phyloP scores from a whole-genome alignment of 2,888 invertebrate genomes.

The Ochropleura plecta region DNA sequence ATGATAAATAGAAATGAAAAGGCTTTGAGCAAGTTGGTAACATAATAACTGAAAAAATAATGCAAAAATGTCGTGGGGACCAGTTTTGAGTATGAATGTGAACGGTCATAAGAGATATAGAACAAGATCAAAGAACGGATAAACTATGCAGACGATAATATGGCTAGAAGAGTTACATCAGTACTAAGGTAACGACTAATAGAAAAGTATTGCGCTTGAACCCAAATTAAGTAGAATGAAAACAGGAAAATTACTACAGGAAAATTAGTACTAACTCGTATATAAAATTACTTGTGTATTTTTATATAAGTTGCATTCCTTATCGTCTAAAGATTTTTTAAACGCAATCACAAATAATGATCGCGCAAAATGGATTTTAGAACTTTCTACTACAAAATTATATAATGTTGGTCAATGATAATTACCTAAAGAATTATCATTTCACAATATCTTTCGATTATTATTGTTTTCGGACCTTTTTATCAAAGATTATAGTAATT shows the following conservation, averaged over 20 bases:
- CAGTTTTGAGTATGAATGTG: not conserved
- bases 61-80: not conserved
- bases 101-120: not conserved
- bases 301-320: too few species aligned
- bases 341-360: not conserved
- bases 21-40: not conserved
- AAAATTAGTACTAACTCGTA: too few species aligned
- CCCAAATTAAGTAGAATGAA: not conserved
- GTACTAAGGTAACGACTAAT: not conserved
- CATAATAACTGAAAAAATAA: not conserved
- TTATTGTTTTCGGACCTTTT: constrained; percentile 54
- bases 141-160: too few species aligned
- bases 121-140: not conserved
- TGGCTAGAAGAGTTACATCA: not conserved
- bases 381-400: constrained; percentile 40
- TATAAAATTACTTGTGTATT: too few species aligned
- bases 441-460: constrained; percentile 30
- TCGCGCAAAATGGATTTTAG: not conserved
- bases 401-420: constrained; percentile 12
- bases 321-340: too few species aligned
- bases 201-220: not conserved
- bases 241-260: too few species aligned
- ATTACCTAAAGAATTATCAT: constrained; percentile 18
- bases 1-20: not conserved
- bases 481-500: constrained; percentile 69